These are phyloP conservation scores for Mesodorylaimus sp. DNA, from an alignment of 2,888 invertebrate species.

Conservation along the genomic window DNA sequence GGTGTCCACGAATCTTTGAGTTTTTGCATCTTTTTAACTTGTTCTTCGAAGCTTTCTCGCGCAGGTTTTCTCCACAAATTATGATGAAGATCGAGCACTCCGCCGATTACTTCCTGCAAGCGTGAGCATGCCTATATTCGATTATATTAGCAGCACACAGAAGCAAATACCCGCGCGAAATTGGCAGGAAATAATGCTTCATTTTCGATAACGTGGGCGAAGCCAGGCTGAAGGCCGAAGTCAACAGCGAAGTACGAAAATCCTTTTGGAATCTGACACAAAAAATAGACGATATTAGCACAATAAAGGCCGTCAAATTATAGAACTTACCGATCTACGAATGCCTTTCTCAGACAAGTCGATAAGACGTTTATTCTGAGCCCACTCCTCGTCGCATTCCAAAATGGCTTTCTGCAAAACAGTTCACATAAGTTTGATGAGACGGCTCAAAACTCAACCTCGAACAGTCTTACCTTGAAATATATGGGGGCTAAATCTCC, in stretches of 20 bases:
- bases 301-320: background rate
- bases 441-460: background rate
- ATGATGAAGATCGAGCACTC: constrained; percentile 66
- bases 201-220: constrained; percentile 91
- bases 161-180: constrained; percentile 86
- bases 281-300: background rate
- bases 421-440: background rate
- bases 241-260: constrained; percentile 84
- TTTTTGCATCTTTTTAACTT: constrained; percentile 13
- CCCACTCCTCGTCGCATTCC: constrained; percentile 87
- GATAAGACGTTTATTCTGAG: constrained; percentile 74
- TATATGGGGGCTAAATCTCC: constrained; percentile 82
- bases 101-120: constrained; percentile 64
- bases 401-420: constrained; percentile 60
- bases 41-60: constrained; percentile 50
- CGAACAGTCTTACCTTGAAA: constrained; percentile 50
- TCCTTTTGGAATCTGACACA: constrained; percentile 54
- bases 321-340: constrained; percentile 42
- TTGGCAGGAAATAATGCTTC: constrained; percentile 61
- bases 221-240: constrained; percentile 69
- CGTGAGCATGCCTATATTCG: constrained; percentile 6
- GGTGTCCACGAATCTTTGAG: constrained; percentile 12
- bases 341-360: constrained; percentile 47
- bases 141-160: constrained; percentile 30
- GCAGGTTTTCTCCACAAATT: constrained; percentile 63